A percentile compares a stretch with the other conserved stretches of the same genome.
Evolutionary conservation across 2,888 invertebrate genomes (phyloP).

Genomic region (Dasypogon diadema): DNA sequence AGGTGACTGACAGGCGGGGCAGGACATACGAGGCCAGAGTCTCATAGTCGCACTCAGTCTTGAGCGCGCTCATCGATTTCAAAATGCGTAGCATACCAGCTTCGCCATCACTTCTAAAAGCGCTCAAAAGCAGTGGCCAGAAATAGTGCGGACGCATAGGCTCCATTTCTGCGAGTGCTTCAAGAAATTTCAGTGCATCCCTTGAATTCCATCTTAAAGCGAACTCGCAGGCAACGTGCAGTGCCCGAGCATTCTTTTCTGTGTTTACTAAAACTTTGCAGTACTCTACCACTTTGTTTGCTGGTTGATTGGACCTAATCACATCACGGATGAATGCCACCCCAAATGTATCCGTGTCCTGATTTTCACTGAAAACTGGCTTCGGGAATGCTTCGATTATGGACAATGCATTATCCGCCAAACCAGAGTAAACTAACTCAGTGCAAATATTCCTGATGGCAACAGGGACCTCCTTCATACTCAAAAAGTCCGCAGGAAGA

Average conservation of each 20-base stretch:
- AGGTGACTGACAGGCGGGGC: conserved; percentile 67
- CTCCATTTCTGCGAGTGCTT: conserved; percentile 60
- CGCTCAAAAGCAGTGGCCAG: conserved; percentile 74
- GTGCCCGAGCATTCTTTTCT: conserved; percentile 62
- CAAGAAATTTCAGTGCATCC: conserved; percentile 59
- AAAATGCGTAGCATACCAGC: conserved; percentile 70
- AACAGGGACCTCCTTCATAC: conserved; percentile 61
- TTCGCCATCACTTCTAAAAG: conserved; percentile 71
- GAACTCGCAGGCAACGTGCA: conserved; percentile 71
- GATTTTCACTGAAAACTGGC: conserved; percentile 64
- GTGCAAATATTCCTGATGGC: conserved; percentile 68
- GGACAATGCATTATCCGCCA: conserved; percentile 69
- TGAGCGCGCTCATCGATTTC: conserved; percentile 70
- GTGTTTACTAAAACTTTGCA: conserved; percentile 60
- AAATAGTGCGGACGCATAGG: conserved; percentile 73
- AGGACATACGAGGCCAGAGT: conserved; percentile 72
- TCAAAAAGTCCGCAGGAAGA: conserved; percentile 61
- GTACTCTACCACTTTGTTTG: conserved; percentile 63
- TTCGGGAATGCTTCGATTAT: conserved; percentile 65
- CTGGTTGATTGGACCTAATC: conserved; percentile 70
- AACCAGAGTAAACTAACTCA: conserved; percentile 70
- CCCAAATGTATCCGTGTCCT: conserved; percentile 72
- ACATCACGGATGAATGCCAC: conserved; percentile 73
- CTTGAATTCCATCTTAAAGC: conserved; percentile 68
- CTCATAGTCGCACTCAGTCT: conserved; percentile 72